Percentiles rank a stretch among this genome's conserved stretches.
These are phyloP conservation scores for Polypedilum pembai DNA, from an alignment of 1,140 invertebrate species.

Conservation along the genomic window DNA sequence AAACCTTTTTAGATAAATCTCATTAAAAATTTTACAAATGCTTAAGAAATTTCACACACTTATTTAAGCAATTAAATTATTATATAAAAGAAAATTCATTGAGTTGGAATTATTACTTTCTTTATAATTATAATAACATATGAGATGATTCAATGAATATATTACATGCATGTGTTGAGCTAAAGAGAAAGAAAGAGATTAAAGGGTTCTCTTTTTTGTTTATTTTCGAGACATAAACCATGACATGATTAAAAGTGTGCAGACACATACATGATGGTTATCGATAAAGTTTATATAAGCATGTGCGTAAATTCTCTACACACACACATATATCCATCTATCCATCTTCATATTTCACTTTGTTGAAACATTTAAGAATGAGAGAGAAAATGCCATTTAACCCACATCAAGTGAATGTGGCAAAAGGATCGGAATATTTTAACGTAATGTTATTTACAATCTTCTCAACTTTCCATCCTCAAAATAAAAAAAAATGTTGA, in stretches of 20 bases:
- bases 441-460: constrained; percentile 14
- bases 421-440: neutral
- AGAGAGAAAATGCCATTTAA: constrained; percentile 3
- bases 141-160: neutral
- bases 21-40: no score
- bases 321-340: no score
- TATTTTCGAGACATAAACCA: no score
- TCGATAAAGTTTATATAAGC: neutral
- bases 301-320: neutral
- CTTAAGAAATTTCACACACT: no score
- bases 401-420: neutral
- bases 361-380: neutral
- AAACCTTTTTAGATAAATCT: no score
- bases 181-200: neutral
- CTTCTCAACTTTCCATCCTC: neutral
- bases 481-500: neutral
- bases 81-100: neutral
- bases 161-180: neutral
- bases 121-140: neutral
- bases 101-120: neutral
- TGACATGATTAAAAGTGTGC: neutral
- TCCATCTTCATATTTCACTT: neutral
- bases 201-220: no score
- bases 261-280: neutral
- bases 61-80: no score